Base-by-base conservation (phyloP, 2,113 vertebrate genomes). In the Pyxicephalus adspersus region DNA sequence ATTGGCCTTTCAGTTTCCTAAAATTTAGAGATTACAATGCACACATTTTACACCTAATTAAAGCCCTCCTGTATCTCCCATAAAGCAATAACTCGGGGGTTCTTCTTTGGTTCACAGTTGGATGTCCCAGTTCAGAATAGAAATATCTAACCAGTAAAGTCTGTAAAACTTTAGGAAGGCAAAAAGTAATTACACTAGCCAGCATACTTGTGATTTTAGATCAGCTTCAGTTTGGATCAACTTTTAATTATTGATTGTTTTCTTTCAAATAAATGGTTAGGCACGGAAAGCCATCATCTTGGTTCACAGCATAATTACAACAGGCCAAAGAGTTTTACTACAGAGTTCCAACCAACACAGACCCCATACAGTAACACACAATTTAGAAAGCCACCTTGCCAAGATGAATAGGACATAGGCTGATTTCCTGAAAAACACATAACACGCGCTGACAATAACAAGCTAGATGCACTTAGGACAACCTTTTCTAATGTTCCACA, bases 401-500 rank as follows among this genome's bases (percentile, higher is more conserved):
- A 52, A 34, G 45, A 77, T 52, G 51, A 73, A 73, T 58, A 58
- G 58, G 29, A 15, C 60, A 64, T 77, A 64, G 64, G 34, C 75
- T 73, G 58, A 58, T 73, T 58, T 73, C 71, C 54, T 38, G 54
- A 5, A 9, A 20, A 22, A 54, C 52, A 5, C 58, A 55, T 58
- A 73, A 72, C 70, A 57, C 31, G 70, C 55, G 70, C 26, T 5
- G 52, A 72, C 52, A 72, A 57, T 51, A 72, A 57, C 17, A 72
- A 31, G 52, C 70, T 26, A 57, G 28, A 73, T 58, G 71, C 54
- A 38, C 25, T 73, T 23, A 55, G 31, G 38, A 55, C 61, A 51
- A 55, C 61, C 29, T 55, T 22, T 34, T 15, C 60, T 54, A 19
- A 31, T 64, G 75, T 55, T 26, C 61, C 51, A 50, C 58, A 54